Percentiles rank a stretch among this genome's conserved stretches.
Conservation (phyloP, 2,888 invertebrate genomes). For the Ditula angustiorana region DNA sequence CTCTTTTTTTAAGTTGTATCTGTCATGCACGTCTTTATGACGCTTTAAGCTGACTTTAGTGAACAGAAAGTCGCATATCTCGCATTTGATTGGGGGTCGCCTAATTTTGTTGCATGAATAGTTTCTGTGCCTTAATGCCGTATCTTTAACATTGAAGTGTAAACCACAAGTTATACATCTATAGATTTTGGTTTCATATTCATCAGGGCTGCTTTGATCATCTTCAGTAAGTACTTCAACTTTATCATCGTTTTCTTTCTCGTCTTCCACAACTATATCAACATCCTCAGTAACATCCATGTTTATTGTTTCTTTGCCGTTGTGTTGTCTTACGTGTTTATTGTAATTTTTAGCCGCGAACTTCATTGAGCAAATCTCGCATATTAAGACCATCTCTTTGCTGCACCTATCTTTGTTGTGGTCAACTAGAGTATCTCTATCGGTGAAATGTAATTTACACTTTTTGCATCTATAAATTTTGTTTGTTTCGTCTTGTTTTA, state of each 20-base stretch:
- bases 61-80: conserved; percentile 41
- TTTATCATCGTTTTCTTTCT: not conserved
- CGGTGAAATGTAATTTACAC: conserved; percentile 23
- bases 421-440: not conserved
- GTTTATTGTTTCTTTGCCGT: not conserved
- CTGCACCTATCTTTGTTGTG: conserved; percentile 27
- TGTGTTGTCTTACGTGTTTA: conserved; percentile 21
- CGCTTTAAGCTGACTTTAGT: not conserved
- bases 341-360: conserved; percentile 23
- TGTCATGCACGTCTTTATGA: conserved; percentile 31
- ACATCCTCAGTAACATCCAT: conserved; percentile 6
- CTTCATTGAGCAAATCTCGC: conserved; percentile 16
- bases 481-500: not conserved
- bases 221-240: not conserved
- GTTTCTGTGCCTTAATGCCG: not conserved
- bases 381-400: conserved; percentile 18
- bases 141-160: not conserved
- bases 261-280: not conserved
- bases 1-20: conserved; percentile 19
- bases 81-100: conserved; percentile 36
- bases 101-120: not conserved
- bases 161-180: conserved; percentile 17
- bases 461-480: conserved; percentile 22
- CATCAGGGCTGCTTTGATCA: not conserved
- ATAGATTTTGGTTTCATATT: conserved; percentile 3